phyloP scores from a whole-genome alignment of 2,113 vertebrate species.

The Urocynchramus pylzowi region DNA sequence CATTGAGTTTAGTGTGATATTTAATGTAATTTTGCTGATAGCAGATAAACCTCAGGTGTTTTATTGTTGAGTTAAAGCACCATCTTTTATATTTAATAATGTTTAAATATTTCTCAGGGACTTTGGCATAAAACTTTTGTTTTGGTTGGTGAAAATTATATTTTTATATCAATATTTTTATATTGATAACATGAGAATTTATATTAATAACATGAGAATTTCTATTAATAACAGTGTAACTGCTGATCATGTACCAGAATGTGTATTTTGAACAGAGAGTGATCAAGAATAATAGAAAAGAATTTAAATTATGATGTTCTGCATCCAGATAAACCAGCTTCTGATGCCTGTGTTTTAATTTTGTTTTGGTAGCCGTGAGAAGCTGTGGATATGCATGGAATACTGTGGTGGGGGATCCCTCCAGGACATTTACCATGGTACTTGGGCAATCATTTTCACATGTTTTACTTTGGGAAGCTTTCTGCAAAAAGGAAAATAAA shows the following conservation, averaged over 20 bases:
- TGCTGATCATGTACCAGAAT: neutral
- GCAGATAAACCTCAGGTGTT: neutral
- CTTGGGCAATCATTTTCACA: neutral
- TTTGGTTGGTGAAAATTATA: neutral
- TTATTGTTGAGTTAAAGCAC: neutral
- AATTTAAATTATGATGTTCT: neutral
- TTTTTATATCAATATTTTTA: neutral
- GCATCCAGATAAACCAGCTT: neutral
- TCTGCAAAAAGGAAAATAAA: neutral
- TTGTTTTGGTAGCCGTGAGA: slow-evolving; percentile 82
- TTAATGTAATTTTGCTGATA: neutral
- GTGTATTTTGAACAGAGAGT: neutral
- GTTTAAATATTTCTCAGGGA: neutral
- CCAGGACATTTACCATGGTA: slow-evolving; percentile 96
- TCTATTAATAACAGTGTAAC: neutral
- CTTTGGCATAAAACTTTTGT: neutral
- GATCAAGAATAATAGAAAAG: neutral
- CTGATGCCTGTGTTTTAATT: slow-evolving; percentile 5
- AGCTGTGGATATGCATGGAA: slow-evolving; percentile 98
- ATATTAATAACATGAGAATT: neutral
- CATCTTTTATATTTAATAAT: neutral
- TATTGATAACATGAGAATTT: neutral
- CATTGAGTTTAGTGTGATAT: neutral
- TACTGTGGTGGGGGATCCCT: slow-evolving; percentile 95
- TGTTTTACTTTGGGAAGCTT: neutral